Evolutionary conservation across 2,113 vertebrate species (phyloP), one percentile per base, ranked within the genome.

Genomic region (Trinectes maculatus): DNA sequence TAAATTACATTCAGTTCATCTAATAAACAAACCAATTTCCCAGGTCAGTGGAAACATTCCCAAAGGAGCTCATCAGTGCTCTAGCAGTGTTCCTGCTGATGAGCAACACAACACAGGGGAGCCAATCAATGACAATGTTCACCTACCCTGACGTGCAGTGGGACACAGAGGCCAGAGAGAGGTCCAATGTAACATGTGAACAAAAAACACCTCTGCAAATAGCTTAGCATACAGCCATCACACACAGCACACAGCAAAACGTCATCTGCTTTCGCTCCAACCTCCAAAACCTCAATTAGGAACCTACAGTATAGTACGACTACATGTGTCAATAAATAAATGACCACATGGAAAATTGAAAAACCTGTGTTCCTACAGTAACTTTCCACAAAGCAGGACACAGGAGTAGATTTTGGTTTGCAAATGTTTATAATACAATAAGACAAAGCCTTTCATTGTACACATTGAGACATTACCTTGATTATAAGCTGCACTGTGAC

Each of bases 21-120:
- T 34, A 18, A 33, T 22, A 12, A 62, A 48, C 21, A 12, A 62
- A 48, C 21, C 19, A 8, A 51, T 78, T 39, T 52, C 73, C 43
- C 47, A 68, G 39, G 66, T 74, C 70, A 47, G 63, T 33, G 51
- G 37, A 15, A 66, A 57, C 21, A 18, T 19, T 77, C 79, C 82
- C 75, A 0, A 4, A 53, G 69, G 76, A 84, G 52, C 76, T 82
- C 77, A 88, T 85, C 76, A 79, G 76, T n/a, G 44, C 24, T 44
- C 62, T 26, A 42, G 34, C 64, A 79, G 42, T 73, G 69, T 60
- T 82, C 51, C 47, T 22, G 63, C 42, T 66, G 61, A 69, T 31
- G 58, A 82, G 21, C 64, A 51, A 48, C 25, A 58, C 44, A 76
- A 60, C 78, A 75, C 82, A 24, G 40, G 52, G 77, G 80, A 85